Conservation (phyloP, 2,797 vertebrate genomes). For the Lutjanus campechanus region DNA sequence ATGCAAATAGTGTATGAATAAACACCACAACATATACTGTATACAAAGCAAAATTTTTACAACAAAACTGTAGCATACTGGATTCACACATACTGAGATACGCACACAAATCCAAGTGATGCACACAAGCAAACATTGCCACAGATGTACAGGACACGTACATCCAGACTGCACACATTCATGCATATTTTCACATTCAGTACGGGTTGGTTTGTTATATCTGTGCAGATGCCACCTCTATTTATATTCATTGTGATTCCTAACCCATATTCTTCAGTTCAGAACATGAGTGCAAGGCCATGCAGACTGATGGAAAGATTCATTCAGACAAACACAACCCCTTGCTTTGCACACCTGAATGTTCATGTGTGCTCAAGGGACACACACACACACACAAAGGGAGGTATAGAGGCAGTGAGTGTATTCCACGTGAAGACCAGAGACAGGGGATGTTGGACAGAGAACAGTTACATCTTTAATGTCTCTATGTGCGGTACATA, state of each 20-base stretch:
- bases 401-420: background rate
- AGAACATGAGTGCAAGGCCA: slow-evolving; percentile 26
- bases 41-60: slow-evolving; percentile 39
- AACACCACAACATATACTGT: slow-evolving; percentile 35
- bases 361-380: background rate
- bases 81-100: background rate
- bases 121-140: slow-evolving; percentile 31
- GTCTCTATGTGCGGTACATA: slow-evolving; percentile 40
- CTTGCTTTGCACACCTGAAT: slow-evolving; percentile 3
- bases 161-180: background rate
- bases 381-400: background rate
- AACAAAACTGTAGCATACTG: slow-evolving; percentile 25
- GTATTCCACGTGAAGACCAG: slow-evolving; percentile 11
- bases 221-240: background rate
- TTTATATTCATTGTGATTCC: slow-evolving; percentile 22
- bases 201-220: background rate
- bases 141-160: slow-evolving; percentile 6
- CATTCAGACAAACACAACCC: background rate
- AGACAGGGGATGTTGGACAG: slow-evolving; percentile 18
- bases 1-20: slow-evolving; percentile 55
- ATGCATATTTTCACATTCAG: slow-evolving; percentile 2
- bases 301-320: slow-evolving; percentile 12
- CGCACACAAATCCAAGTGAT: background rate
- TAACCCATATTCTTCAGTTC: background rate
- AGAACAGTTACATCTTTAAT: slow-evolving; percentile 54